Evolutionary conservation across 2,888 invertebrate species (phyloP), one percentile per base, ranked within the genome.

Genomic region (Monochamus alternatus): DNA sequence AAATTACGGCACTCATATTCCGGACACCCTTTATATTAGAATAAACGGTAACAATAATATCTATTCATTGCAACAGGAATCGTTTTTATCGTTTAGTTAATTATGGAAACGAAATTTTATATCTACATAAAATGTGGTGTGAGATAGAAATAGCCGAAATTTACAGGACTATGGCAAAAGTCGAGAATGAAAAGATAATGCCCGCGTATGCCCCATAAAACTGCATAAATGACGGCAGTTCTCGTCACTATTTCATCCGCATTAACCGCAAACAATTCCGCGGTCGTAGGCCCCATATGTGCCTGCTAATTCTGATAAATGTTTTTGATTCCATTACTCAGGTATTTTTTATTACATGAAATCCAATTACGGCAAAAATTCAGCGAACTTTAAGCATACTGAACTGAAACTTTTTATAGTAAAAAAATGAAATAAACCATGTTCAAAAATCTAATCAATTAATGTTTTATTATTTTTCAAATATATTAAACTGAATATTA

Each of bases 261-360:
- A 82, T 74, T 81, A 87, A 84, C 86, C 84, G 80, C 85, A 86
- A 84, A 85, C 85, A 85, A 84, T 86, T 87, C 83, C 86, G 87
- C 84, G 87, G 87, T 86, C 84, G 84, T 75, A 71, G 77, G 80
- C 80, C 86, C 85, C 86, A 87, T 86, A 86, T 85, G 84, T 82
- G 84, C 83, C 76, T 79, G 77, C 85, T 88, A 88, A 88, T 87
- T 85, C 86, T 86, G 87, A 88, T 87, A 86, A 87, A 88, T 87
- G 88, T 84, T 85, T 87, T 88, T 87, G 87, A 88, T 88, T 87
- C 87, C 82, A 86, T 86, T 84, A 52, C 63, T 74, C 75, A 63
- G 74, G 77, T 76, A 74, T 63, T 75, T 77, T 81, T 80, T 80
- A 79, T 81, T 80, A 78, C 38, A 38, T 38, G 38, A 38, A 38